A percentile compares a stretch with the other conserved stretches of the same genome.
Evolutionary conservation across 1,140 invertebrate genomes (phyloP).

Genomic region (Aphelenchoides besseyi): DNA sequence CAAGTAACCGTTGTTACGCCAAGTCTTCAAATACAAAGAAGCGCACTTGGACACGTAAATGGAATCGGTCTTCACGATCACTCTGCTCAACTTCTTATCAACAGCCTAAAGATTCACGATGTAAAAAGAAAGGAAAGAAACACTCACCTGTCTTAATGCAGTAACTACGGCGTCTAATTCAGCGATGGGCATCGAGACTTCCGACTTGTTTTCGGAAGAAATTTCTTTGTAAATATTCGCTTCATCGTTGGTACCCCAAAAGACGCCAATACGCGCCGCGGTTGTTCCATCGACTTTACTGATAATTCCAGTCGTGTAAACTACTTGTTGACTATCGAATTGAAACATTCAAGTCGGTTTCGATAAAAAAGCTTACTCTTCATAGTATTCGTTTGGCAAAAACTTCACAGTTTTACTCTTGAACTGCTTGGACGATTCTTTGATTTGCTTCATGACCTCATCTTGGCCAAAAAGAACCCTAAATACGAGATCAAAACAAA

Average conservation of each 20-base stretch:
- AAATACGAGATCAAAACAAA: neutral
- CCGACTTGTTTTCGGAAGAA: neutral
- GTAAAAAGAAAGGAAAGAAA: constrained; percentile 4
- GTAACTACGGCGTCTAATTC: constrained; percentile 22
- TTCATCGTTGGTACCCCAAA: constrained; percentile 17
- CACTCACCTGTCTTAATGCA: constrained; percentile 24
- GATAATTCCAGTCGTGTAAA: constrained; percentile 14
- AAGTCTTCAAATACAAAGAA: constrained; percentile 6
- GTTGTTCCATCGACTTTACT: neutral
- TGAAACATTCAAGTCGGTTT: neutral
- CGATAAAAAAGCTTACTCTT: neutral
- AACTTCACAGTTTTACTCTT: neutral
- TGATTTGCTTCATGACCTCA: neutral
- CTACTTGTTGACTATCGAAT: constrained; percentile 15
- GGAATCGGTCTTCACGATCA: constrained; percentile 23
- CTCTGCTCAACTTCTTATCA: constrained; percentile 21
- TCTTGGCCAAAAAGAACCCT: neutral
- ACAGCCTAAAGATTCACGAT: constrained; percentile 20
- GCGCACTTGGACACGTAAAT: constrained; percentile 22
- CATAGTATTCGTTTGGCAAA: neutral
- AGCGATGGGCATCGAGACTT: neutral
- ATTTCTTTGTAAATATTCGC: constrained; percentile 24
- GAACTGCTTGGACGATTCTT: neutral
- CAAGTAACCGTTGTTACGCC: constrained; percentile 22
- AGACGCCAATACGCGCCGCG: constrained; percentile 13